These are phyloP conservation scores for Aepyceros melampus DNA, from an alignment of 2,113 vertebrate species.

Conservation along the genomic window DNA sequence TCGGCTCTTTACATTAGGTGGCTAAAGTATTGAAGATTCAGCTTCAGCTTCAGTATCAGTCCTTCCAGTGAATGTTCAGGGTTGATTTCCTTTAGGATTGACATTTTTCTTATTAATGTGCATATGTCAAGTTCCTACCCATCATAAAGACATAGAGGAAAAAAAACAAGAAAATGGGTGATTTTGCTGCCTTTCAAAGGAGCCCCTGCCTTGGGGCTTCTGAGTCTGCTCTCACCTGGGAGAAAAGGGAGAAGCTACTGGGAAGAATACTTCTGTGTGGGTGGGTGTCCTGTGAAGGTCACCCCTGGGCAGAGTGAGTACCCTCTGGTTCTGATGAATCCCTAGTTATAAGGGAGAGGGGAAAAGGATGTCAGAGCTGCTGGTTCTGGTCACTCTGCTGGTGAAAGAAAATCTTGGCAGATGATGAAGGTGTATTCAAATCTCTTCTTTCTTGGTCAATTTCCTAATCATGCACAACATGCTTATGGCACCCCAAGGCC, in stretches of 20 bases:
- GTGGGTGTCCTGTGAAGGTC: fast-evolving
- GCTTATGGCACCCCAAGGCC: not conserved
- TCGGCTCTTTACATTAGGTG: not conserved
- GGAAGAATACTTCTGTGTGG: not conserved
- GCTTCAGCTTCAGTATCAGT: not conserved
- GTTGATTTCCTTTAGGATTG: not conserved
- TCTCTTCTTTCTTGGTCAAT: not conserved
- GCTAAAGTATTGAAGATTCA: not conserved
- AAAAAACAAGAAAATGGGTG: fast-evolving
- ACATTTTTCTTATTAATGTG: not conserved
- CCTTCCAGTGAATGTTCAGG: not conserved
- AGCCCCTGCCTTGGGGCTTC: not conserved
- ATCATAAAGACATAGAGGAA: not conserved
- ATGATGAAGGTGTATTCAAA: not conserved
- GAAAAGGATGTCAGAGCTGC: not conserved
- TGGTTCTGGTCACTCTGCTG: not conserved
- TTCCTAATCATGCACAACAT: not conserved
- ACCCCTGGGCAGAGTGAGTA: not conserved
- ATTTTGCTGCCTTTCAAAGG: not conserved
- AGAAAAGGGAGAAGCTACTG: not conserved
- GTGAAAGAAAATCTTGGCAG: not conserved
- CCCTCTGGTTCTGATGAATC: not conserved
- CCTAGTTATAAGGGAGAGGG: not conserved
- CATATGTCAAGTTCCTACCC: fast-evolving
- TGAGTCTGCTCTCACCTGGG: not conserved